Conservation (phyloP, 2,797 vertebrate genomes). For the Syngnathus acus region DNA sequence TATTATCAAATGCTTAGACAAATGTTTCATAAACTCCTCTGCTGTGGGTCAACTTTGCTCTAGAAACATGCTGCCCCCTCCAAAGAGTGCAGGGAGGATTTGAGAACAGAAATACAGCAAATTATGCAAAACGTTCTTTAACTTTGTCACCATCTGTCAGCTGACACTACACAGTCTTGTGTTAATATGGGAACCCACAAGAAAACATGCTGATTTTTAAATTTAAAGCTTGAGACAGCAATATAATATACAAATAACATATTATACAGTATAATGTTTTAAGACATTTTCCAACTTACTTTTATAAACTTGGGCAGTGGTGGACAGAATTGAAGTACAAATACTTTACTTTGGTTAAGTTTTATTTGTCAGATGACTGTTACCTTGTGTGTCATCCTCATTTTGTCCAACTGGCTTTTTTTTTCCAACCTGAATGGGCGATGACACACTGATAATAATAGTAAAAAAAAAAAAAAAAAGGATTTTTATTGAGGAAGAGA, state of each 20-base stretch:
- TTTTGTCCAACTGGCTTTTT: no score
- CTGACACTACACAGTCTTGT: not conserved
- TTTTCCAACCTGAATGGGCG: no score
- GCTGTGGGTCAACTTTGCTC: slow-evolving; percentile 50
- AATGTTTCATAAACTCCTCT: slow-evolving; percentile 51
- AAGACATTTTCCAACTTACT: not conserved
- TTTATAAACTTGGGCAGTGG: not conserved
- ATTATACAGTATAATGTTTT: no score
- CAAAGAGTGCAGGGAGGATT: slow-evolving; percentile 8
- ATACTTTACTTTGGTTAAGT: no score
- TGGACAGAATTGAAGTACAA: no score
- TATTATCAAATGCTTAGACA: slow-evolving; percentile 23
- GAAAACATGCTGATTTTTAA: not conserved
- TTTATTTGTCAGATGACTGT: no score
- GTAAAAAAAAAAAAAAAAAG: no score
- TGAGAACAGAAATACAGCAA: slow-evolving; percentile 18
- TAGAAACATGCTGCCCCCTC: slow-evolving; percentile 34
- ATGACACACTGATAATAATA: no score
- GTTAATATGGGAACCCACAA: not conserved
- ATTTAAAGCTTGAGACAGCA: not conserved
- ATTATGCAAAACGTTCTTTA: slow-evolving; percentile 11
- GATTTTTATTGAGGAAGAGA: no score
- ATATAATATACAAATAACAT: not conserved
- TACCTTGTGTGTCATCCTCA: no score
- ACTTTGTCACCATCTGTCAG: not conserved